These are phyloP conservation scores for Enteromius mattozi DNA, from an alignment of 2,797 vertebrate species.

Conservation along the genomic window DNA sequence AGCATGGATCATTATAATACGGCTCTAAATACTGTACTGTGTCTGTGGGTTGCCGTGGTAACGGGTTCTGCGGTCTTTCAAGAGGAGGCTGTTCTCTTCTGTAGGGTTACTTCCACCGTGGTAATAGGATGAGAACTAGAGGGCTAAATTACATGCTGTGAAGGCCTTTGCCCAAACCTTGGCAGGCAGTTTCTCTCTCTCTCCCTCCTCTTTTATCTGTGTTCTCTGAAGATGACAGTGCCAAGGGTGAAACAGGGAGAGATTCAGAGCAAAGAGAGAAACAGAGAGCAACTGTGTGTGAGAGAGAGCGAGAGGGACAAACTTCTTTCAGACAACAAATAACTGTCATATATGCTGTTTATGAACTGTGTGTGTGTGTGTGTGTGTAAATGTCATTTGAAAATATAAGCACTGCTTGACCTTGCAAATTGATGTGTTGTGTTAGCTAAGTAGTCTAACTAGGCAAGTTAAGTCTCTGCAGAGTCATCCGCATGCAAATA, in stretches of 20 bases:
- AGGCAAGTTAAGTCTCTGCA: not conserved
- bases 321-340: not conserved
- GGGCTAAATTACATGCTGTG: slow-evolving; percentile 50
- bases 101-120: slow-evolving; percentile 27
- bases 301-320: not conserved
- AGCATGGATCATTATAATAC: not conserved
- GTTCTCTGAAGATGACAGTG: not conserved
- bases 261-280: slow-evolving; percentile 19
- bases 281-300: not conserved
- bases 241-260: slow-evolving; percentile 27
- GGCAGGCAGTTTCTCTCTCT: slow-evolving; percentile 41
- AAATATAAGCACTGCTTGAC: not conserved
- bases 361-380: not conserved
- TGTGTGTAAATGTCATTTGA: not conserved
- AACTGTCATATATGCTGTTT: not conserved
- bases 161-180: slow-evolving; percentile 30
- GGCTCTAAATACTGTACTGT: not conserved
- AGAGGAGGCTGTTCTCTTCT: slow-evolving; percentile 8
- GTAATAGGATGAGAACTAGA: slow-evolving; percentile 49
- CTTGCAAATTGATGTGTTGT: not conserved
- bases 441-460: not conserved
- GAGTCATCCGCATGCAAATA: not conserved
- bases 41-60: slow-evolving; percentile 11
- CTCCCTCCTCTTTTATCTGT: slow-evolving; percentile 18
- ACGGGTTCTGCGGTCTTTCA: not conserved